Conservation (phyloP, 2,888 invertebrate genomes). For the Spodoptera picta region DNA sequence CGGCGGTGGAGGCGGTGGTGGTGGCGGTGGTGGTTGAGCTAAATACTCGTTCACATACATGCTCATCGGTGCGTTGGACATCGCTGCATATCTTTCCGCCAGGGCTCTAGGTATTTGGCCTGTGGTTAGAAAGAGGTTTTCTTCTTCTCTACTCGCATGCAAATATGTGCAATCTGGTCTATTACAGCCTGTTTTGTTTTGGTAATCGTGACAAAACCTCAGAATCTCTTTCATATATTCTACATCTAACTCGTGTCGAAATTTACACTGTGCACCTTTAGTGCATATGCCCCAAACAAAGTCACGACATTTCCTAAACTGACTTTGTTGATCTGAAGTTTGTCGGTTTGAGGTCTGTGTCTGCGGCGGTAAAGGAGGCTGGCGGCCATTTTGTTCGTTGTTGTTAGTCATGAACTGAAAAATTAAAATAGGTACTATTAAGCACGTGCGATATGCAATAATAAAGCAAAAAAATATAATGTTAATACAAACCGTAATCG, state of each 20-base stretch:
- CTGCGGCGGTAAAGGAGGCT: constrained; percentile 65
- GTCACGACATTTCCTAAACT: constrained; percentile 68
- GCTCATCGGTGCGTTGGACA: constrained; percentile 52
- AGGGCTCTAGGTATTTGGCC: constrained; percentile 75
- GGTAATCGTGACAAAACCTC: constrained; percentile 80
- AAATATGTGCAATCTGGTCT: constrained; percentile 76
- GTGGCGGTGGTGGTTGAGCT: constrained; percentile 35
- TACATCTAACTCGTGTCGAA: constrained; percentile 73
- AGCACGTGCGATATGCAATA: neutral
- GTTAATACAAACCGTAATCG: constrained; percentile 20
- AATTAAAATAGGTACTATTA: constrained; percentile 3
- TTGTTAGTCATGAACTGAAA: constrained; percentile 47
- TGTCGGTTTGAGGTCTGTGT: constrained; percentile 53
- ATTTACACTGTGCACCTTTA: constrained; percentile 73
- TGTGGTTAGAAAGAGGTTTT: constrained; percentile 68
- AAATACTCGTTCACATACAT: constrained; percentile 41
- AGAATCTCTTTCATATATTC: constrained; percentile 76
- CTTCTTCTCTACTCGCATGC: constrained; percentile 75
- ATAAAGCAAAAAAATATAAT: neutral
- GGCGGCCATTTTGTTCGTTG: constrained; percentile 72
- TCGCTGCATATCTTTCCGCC: constrained; percentile 71
- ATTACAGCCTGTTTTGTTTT: constrained; percentile 75
- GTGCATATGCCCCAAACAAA: constrained; percentile 80
- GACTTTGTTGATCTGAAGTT: constrained; percentile 30
- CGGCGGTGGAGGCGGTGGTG: constrained; percentile 61